Evolutionary conservation across 2,797 vertebrate species (phyloP), one percentile per base, ranked within the genome.

Genomic region (Delichon dasypus): DNA sequence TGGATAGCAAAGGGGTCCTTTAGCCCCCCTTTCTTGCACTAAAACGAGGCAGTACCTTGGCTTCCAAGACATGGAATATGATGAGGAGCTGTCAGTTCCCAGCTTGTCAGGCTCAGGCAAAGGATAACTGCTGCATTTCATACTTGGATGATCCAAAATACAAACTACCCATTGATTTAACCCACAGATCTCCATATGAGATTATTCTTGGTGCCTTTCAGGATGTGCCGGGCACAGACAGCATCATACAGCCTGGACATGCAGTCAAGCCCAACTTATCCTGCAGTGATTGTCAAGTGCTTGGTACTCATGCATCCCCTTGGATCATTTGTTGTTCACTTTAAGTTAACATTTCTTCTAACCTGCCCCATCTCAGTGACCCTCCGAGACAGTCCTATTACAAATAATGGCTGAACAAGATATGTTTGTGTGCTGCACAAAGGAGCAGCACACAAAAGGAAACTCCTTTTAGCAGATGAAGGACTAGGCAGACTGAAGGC

Each of bases 401-500:
- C 50, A 82, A 68, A 61, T n/a, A 32, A 77, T 64, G 68, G 45
- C 57, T 47, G 45, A 26, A 11, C 0, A 0, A 60, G 50, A 65
- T 87, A 44, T 57, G 23, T 30, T 70, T 82, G 3, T 57, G 50
- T 40, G 44, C 67, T 79, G 64, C 54, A 85, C 44, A 23, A 88
- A 85, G 48, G 34, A 83, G 20, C 1, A 0, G 34, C 34, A 9
- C 62, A 78, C 47, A 81, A 66, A 87, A 87, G 50, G 27, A 60
- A 20, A 13, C 32, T 79, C 80, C 34, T 92, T 79, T 64, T 48
- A 76, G 74, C 40, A 66, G 50, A 44, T 32, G 54, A 80, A 83
- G 62, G 40, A 50, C 64, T 17, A 50, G 50, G 26, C 14, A 90
- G 96, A 74, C 27, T 67, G 57, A 67, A 93, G 74, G 60, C 45